Evolutionary conservation across 2,113 vertebrate genomes (phyloP).

Genomic region (Dermatemys mawii): DNA sequence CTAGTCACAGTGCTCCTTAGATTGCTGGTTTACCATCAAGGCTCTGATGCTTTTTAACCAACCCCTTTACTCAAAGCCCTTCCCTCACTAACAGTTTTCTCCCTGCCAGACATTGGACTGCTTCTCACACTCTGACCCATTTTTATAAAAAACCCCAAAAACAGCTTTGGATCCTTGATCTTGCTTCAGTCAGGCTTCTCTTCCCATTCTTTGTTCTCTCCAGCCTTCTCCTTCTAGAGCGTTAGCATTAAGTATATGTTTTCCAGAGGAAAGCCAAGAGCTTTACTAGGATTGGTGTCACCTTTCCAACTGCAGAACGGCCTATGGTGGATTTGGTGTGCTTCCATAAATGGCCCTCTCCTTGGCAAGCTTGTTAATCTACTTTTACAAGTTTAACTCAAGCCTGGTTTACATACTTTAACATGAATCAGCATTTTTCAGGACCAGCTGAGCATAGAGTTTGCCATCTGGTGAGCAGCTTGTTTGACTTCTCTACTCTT

Average conservation of each 20-base stretch:
- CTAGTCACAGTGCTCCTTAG: background rate
- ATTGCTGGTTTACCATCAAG: background rate
- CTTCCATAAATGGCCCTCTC: background rate
- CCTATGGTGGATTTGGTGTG: background rate
- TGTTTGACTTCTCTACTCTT: background rate
- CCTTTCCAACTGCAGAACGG: background rate
- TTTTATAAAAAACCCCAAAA: too few relatives aligned
- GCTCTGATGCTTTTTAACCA: background rate
- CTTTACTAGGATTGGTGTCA: background rate
- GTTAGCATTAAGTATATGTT: background rate
- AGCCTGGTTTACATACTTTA: background rate
- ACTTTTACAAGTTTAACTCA: background rate
- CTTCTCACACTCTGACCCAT: background rate
- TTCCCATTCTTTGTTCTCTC: background rate
- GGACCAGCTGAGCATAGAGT: background rate
- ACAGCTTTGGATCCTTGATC: background rate
- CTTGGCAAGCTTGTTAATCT: background rate
- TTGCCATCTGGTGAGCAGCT: background rate
- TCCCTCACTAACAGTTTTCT: background rate
- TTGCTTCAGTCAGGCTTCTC: background rate
- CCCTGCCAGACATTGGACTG: background rate
- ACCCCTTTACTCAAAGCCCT: background rate
- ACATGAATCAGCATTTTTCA: fast-evolving
- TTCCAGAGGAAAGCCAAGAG: background rate
- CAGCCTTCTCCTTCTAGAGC: background rate